Percentiles rank a stretch among this genome's conserved stretches.
Conservation (phyloP, 2,888 invertebrate genomes). For the Bruchidius siliquastri region DNA sequence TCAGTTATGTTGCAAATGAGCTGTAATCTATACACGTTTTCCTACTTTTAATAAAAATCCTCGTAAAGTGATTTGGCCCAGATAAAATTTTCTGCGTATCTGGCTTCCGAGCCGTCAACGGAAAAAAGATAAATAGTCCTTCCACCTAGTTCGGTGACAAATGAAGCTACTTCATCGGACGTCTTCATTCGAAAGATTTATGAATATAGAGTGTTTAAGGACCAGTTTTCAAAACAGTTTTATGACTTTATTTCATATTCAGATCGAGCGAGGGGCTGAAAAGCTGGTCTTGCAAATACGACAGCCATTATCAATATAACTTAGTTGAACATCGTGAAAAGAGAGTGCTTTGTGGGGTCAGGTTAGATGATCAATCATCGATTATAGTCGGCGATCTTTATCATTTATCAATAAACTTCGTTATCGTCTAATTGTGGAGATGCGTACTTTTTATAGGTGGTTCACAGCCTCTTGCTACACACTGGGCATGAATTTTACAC, state of each 20-base stretch:
- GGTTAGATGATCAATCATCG: constrained; percentile 4
- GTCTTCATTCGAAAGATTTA: constrained; percentile 34
- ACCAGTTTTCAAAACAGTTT: constrained; percentile 29
- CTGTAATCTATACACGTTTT: neutral
- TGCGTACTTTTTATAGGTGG: neutral
- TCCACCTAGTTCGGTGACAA: constrained; percentile 38
- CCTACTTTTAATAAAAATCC: neutral
- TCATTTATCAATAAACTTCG: neutral
- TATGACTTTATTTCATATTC: constrained; percentile 30
- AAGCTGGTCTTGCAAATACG: neutral
- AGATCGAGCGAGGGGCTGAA: constrained; percentile 18
- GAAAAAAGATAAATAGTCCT: constrained; percentile 16
- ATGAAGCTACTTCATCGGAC: constrained; percentile 37
- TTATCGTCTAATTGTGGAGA: neutral
- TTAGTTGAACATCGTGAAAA: constrained; percentile 1
- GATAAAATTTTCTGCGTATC: constrained; percentile 11
- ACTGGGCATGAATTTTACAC: too few species aligned
- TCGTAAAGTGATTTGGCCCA: neutral
- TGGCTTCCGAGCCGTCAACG: constrained; percentile 6
- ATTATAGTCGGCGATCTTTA: neutral
- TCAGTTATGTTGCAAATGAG: neutral
- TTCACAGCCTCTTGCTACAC: neutral
- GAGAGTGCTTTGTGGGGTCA: constrained; percentile 1
- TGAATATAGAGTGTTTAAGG: constrained; percentile 32
- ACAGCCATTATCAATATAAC: neutral